Evolutionary conservation across 2,113 vertebrate species (phyloP).

Genomic region (Hippopotamus amphibius): DNA sequence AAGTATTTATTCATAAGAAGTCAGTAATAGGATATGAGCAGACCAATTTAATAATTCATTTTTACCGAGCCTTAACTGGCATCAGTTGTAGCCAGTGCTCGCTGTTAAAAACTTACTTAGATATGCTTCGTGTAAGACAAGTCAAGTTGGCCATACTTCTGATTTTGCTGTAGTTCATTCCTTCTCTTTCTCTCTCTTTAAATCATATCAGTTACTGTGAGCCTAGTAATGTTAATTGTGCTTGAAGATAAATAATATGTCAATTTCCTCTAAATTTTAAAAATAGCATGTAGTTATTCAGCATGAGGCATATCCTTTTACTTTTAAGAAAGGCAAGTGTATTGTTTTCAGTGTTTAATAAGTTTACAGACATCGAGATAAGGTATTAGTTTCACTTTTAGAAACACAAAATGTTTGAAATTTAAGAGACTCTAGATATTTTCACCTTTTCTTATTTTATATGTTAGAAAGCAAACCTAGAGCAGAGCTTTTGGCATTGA

Average conservation of each 20-base stretch:
- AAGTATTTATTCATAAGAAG: constrained; percentile 99
- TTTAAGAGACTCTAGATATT: background rate
- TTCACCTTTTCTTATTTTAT: background rate
- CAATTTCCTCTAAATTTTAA: background rate
- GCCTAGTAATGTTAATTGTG: background rate
- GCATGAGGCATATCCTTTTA: background rate
- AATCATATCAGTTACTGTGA: background rate
- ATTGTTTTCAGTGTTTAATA: background rate
- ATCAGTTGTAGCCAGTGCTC: constrained; percentile 91
- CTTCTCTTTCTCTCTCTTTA: background rate
- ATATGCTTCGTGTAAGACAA: constrained; percentile 88
- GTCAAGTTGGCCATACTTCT: constrained; percentile 88
- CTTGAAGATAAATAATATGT: background rate
- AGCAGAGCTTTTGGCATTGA: too few relatives aligned
- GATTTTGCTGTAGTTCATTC: constrained; percentile 32
- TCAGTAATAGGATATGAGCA: constrained; percentile 93
- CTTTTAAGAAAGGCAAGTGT: background rate
- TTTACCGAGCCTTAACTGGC: constrained; percentile 92
- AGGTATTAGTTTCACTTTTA: background rate
- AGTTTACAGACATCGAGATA: background rate
- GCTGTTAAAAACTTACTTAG: constrained; percentile 91
- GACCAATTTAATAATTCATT: constrained; percentile 98
- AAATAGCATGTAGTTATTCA: background rate
- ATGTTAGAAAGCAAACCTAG: background rate
- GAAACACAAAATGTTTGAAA: background rate